A percentile compares a stretch with the other conserved stretches of the same genome.
Conservation (phyloP, 2,113 vertebrate species). For the Podarcis cretensis region DNA sequence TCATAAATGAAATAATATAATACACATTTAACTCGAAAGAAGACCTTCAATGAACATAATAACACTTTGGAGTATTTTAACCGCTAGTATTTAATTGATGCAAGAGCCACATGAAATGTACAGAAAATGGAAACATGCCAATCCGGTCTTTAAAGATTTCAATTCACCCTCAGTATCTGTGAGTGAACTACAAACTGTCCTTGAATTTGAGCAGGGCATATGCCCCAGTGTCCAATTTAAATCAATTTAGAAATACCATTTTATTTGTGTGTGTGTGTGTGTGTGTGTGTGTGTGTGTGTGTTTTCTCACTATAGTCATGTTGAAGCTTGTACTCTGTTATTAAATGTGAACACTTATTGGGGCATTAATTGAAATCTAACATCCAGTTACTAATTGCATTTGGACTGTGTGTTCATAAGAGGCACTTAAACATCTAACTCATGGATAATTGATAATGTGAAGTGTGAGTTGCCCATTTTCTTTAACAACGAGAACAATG, state of each 20-base stretch:
- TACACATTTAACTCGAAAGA: background rate
- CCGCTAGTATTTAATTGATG: background rate
- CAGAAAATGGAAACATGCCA: background rate
- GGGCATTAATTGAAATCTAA: slow-evolving; percentile 40
- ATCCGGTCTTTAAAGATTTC: background rate
- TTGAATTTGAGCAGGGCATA: background rate
- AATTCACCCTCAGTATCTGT: too few species aligned
- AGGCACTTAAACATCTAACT: slow-evolving; percentile 29
- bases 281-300: background rate
- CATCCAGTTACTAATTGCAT: slow-evolving; percentile 7
- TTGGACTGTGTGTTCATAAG: slow-evolving; percentile 3
- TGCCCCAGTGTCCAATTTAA: background rate
- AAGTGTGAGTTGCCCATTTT: background rate
- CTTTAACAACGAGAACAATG: slow-evolving; percentile 23
- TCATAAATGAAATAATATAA: background rate
- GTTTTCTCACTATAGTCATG: background rate
- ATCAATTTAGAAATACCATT: background rate
- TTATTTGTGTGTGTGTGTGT: background rate
- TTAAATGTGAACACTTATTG: background rate
- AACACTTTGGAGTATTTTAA: background rate
- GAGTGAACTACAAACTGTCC: background rate
- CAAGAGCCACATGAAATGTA: background rate
- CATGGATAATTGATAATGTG: slow-evolving; percentile 39
- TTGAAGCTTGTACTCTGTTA: slow-evolving; percentile 21
- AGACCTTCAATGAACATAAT: background rate